Evolutionary conservation across 92 coral and sea anemone genomes (phyloP).

Genomic region (Hydrozoanthus gracilis): DNA sequence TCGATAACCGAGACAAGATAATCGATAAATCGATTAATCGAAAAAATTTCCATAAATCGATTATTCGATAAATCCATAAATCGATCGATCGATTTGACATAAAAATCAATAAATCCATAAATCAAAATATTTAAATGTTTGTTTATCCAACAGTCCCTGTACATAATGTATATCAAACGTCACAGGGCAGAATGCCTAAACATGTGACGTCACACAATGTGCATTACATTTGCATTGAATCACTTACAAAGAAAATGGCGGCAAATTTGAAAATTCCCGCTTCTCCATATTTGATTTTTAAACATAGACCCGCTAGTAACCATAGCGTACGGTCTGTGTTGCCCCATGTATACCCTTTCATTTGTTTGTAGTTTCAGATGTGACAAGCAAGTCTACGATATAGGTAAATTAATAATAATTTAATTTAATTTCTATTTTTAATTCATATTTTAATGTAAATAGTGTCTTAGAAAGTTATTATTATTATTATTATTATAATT

Average conservation of each 20-base stretch:
- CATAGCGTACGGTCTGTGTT: slow-evolving; percentile 13
- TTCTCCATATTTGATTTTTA: slow-evolving; percentile 1
- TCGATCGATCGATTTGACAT: slow-evolving; percentile 10
- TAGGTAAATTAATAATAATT: slow-evolving; percentile 19
- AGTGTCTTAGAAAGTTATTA: slow-evolving; percentile 15
- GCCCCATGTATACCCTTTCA: slow-evolving; percentile 20
- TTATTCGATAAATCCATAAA: slow-evolving; percentile 7
- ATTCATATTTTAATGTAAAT: slow-evolving; percentile 4
- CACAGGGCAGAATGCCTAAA: slow-evolving; percentile 6
- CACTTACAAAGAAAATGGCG: too few species aligned
- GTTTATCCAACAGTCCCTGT: slow-evolving; percentile 17
- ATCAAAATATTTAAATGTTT: slow-evolving; percentile 11
- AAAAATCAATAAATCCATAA: slow-evolving; percentile 12
- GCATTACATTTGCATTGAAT: slow-evolving; percentile 3
- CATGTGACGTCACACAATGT: slow-evolving; percentile 6
- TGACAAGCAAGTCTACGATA: slow-evolving; percentile 25
- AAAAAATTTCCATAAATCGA: slow-evolving; percentile 17
- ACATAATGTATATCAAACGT: slow-evolving; percentile 17
- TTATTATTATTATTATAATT: slow-evolving; percentile 17
- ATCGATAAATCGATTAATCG: slow-evolving; percentile 10
- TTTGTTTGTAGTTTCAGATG: slow-evolving; percentile 3
- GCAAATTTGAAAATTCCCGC: slow-evolving; percentile 4
- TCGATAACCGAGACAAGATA: slow-evolving; percentile 2
- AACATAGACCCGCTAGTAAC: slow-evolving; percentile 6
- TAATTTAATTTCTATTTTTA: slow-evolving; percentile 23